phyloP scores from a whole-genome alignment of 2,888 invertebrate genomes.

The Elgonia sp. region DNA sequence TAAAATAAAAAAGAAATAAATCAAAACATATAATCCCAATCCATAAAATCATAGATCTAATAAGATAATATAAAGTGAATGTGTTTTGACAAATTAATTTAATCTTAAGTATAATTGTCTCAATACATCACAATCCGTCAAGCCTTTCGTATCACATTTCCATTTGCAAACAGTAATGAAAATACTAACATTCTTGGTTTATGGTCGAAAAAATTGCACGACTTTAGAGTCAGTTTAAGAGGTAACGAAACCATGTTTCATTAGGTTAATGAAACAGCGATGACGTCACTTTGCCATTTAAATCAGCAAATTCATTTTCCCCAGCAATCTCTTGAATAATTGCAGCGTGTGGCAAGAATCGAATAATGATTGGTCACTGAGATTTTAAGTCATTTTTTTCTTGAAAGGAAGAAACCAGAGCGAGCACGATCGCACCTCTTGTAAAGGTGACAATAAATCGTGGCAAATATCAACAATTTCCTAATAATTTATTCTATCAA shows the following conservation, averaged over 20 bases:
- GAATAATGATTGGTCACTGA: conserved; percentile 19
- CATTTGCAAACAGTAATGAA: background rate
- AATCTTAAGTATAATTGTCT: too few species aligned
- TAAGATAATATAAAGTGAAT: too few species aligned
- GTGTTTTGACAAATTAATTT: too few species aligned
- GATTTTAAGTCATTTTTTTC: conserved; percentile 15
- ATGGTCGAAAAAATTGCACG: conserved; percentile 14
- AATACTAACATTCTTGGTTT: conserved; percentile 8
- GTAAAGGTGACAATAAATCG: background rate
- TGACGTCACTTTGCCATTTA: conserved; percentile 44
- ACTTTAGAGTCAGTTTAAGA: conserved; percentile 19
- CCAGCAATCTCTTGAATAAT: conserved; percentile 40
- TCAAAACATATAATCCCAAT: too few species aligned
- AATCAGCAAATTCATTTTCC: conserved; percentile 47
- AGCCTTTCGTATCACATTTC: too few species aligned
- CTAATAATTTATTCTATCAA: conserved; percentile 12
- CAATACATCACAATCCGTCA: too few species aligned
- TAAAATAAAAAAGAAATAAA: too few species aligned
- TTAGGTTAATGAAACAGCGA: conserved; percentile 42
- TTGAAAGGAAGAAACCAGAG: background rate
- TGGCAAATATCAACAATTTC: background rate
- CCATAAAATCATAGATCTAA: too few species aligned
- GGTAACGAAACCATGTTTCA: conserved; percentile 30
- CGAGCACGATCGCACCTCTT: background rate
- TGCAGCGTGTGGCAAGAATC: conserved; percentile 40